Percentiles rank a stretch among this genome's conserved stretches.
Evolutionary conservation across 2,888 invertebrate genomes (phyloP).

Genomic region (Hesperia comma): DNA sequence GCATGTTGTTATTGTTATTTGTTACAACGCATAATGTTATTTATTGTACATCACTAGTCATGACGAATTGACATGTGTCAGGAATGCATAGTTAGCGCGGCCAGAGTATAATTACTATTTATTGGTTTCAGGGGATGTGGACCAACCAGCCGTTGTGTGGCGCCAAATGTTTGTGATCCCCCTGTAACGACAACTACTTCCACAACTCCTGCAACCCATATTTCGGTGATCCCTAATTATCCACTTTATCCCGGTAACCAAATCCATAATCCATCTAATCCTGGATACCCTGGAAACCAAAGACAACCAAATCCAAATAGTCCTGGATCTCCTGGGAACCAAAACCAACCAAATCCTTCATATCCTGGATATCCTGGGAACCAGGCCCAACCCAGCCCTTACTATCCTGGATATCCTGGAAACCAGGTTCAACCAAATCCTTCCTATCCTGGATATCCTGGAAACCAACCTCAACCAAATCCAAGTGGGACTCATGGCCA

Average conservation of each 20-base stretch:
- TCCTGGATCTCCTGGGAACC: neutral
- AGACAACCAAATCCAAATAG: neutral
- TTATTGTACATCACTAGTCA: too few species aligned
- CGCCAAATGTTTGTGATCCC: slow-evolving; percentile 67
- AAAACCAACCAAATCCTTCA: slow-evolving; percentile 1
- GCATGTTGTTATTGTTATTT: too few species aligned
- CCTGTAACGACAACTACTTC: slow-evolving; percentile 59
- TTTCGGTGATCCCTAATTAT: slow-evolving; percentile 38
- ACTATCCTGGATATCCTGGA: slow-evolving; percentile 38
- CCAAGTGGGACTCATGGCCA: slow-evolving; percentile 23
- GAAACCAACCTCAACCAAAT: slow-evolving; percentile 2
- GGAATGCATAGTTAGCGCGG: too few species aligned
- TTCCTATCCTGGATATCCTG: slow-evolving; percentile 21
- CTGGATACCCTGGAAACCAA: neutral
- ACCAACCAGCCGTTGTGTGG: slow-evolving; percentile 60
- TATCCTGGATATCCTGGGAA: slow-evolving; percentile 38
- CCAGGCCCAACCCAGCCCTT: slow-evolving; percentile 14
- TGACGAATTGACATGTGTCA: too few species aligned
- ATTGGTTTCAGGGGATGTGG: slow-evolving; percentile 80
- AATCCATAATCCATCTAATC: neutral
- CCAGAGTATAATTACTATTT: too few species aligned
- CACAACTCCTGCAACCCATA: slow-evolving; percentile 25
- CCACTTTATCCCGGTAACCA: slow-evolving; percentile 39
- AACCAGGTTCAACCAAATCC: slow-evolving; percentile 36
- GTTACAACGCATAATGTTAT: too few species aligned